Evolutionary conservation across 2,888 invertebrate genomes (phyloP).

Genomic region (Philereme transversata): DNA sequence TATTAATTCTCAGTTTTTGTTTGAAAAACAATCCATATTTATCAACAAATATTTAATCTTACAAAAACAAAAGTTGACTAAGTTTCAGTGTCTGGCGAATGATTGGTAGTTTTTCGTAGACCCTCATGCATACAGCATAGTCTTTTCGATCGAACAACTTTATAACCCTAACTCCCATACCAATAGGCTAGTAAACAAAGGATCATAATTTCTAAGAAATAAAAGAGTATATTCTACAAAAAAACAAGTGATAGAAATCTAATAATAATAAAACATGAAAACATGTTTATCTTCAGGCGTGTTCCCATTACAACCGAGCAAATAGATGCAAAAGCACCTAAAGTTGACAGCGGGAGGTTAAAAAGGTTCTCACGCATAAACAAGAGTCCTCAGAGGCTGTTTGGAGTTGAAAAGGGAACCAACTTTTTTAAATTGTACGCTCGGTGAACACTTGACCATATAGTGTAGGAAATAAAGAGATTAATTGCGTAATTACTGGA

Average conservation of each 20-base stretch:
- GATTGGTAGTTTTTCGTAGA: too few relatives aligned
- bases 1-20: too few relatives aligned
- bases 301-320: constrained; percentile 29
- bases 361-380: constrained; percentile 43
- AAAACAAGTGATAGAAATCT: constrained; percentile 9
- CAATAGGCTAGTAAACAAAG: background rate
- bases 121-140: too few relatives aligned
- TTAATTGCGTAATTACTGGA: constrained; percentile 71
- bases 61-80: too few relatives aligned
- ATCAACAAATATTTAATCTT: too few relatives aligned
- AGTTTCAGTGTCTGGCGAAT: too few relatives aligned
- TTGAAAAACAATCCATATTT: too few relatives aligned
- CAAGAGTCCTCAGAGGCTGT: constrained; percentile 41
- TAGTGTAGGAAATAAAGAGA: constrained; percentile 54
- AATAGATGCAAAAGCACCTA: constrained; percentile 42
- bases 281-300: constrained; percentile 19
- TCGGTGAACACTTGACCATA: constrained; percentile 58
- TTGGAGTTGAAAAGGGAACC: constrained; percentile 46
- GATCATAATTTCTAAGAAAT: background rate
- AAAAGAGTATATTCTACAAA: background rate
- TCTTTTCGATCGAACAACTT: too few relatives aligned
- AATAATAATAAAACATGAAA: constrained; percentile 27
- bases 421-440: constrained; percentile 57
- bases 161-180: too few relatives aligned
- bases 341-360: constrained; percentile 37